These are phyloP conservation scores for Anniella stebbinsi DNA, from an alignment of 2,797 vertebrate genomes.

Conservation along the genomic window DNA sequence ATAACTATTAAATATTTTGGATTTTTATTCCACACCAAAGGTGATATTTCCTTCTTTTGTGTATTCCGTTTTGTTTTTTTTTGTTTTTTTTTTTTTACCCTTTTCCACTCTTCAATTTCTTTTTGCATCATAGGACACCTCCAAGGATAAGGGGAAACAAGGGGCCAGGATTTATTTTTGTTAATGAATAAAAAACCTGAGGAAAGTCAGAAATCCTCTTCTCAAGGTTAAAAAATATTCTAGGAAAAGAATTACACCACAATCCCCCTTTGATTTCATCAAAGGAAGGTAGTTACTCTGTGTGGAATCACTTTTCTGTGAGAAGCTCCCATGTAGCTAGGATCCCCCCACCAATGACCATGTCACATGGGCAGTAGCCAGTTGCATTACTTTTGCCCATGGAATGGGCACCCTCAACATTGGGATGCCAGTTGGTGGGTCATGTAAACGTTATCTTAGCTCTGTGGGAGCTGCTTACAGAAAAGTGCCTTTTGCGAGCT, in stretches of 20 bases:
- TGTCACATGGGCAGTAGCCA: too few species aligned
- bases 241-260: not conserved
- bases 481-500: not conserved
- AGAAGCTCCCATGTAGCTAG: too few species aligned
- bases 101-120: too few species aligned
- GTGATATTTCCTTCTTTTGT: too few species aligned
- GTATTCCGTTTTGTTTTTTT: too few species aligned
- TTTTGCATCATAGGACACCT: not conserved
- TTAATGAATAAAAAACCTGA: not conserved
- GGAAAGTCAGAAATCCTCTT: not conserved
- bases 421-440: not conserved
- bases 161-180: not conserved
- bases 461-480: not conserved
- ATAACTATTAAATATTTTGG: too few species aligned
- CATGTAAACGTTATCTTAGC: not conserved
- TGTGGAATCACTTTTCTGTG: not conserved
- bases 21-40: too few species aligned
- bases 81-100: too few species aligned
- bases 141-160: not conserved
- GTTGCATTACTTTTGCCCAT: not conserved
- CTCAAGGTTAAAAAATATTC: not conserved
- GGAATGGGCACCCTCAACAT: not conserved
- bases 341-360: too few species aligned
- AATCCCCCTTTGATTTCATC: not conserved
- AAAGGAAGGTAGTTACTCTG: not conserved